These are phyloP conservation scores for Calosoma granatense DNA, from an alignment of 1,140 invertebrate species.

Conservation along the genomic window DNA sequence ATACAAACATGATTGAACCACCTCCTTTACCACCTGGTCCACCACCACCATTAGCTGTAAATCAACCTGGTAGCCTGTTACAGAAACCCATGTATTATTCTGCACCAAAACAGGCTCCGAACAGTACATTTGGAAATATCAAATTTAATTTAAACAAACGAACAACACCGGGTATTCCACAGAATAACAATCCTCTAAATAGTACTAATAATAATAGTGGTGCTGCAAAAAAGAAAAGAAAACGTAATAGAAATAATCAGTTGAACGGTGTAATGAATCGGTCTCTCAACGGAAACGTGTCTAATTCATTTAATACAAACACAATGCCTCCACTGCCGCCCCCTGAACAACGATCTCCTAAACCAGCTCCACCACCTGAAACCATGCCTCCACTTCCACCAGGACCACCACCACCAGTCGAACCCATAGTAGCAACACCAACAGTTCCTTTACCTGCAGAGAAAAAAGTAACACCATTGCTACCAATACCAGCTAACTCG, in stretches of 20 bases:
- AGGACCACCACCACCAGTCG: slow-evolving; percentile 37
- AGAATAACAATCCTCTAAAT: slow-evolving; percentile 18
- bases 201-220: slow-evolving; percentile 38
- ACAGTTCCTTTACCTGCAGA: slow-evolving; percentile 35
- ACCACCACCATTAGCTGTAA: slow-evolving; percentile 26
- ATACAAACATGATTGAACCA: slow-evolving; percentile 10
- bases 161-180: slow-evolving; percentile 27
- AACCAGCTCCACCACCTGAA: slow-evolving; percentile 34
- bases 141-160: slow-evolving; percentile 34
- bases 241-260: slow-evolving; percentile 56
- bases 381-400: slow-evolving; percentile 40
- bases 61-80: slow-evolving; percentile 14
- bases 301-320: slow-evolving; percentile 28
- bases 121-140: slow-evolving; percentile 32
- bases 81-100: slow-evolving; percentile 19
- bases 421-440: too few relatives aligned
- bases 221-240: slow-evolving; percentile 61
- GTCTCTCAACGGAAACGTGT: slow-evolving; percentile 13
- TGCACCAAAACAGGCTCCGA: slow-evolving; percentile 13
- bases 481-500: slow-evolving; percentile 6
- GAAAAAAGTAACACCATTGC: slow-evolving; percentile 9
- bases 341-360: slow-evolving; percentile 30
- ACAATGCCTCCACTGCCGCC: slow-evolving; percentile 48
- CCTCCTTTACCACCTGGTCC: slow-evolving; percentile 28
- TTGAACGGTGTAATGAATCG: slow-evolving; percentile 35